These are phyloP conservation scores for Rhamnusium bicolor DNA, from an alignment of 2,888 invertebrate genomes.

Conservation along the genomic window DNA sequence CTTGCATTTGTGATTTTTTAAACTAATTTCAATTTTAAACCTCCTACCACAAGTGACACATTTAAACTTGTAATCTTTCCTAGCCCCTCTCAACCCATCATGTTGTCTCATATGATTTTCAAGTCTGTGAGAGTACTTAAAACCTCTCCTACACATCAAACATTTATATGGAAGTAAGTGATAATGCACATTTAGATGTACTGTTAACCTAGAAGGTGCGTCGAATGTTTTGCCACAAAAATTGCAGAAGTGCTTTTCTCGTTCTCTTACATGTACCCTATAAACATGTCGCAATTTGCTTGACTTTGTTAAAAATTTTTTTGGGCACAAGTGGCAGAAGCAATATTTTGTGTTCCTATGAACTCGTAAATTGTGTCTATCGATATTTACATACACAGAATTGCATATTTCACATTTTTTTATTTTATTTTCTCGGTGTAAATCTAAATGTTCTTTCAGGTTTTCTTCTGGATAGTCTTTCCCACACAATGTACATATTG, in stretches of 20 bases:
- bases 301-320: neutral
- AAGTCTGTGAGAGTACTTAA: neutral
- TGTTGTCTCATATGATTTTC: neutral
- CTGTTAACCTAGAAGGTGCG: neutral
- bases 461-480: neutral
- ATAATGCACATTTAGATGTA: neutral
- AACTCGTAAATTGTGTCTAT: neutral
- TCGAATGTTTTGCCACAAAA: neutral
- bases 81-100: neutral
- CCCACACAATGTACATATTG: neutral
- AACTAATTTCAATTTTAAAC: neutral
- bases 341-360: neutral
- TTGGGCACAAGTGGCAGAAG: neutral
- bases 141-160: neutral
- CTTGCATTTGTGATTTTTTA: neutral
- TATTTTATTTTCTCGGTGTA: neutral
- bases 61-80: neutral
- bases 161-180: neutral
- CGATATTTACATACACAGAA: neutral
- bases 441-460: neutral
- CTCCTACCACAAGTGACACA: neutral
- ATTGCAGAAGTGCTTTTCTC: neutral
- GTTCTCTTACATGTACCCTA: neutral
- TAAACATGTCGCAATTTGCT: neutral
- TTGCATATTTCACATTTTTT: neutral